Percentiles rank a stretch among this genome's conserved stretches.
phyloP scores from a whole-genome alignment of 2,113 vertebrate species.

The Sinocyclocheilus anophthalmus region DNA sequence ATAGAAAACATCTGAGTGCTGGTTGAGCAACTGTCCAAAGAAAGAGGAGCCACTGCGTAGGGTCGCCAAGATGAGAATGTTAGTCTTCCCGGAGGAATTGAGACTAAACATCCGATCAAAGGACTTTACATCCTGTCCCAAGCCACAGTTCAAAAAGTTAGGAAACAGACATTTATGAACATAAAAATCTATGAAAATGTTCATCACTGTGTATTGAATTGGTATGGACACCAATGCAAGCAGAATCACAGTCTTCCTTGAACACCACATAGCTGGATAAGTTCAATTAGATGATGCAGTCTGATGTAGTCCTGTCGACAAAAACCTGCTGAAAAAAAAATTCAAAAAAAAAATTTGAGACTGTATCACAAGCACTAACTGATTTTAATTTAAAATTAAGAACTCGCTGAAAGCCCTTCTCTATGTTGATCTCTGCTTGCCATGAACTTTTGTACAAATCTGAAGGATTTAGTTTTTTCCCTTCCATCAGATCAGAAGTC shows the following conservation, averaged over 20 bases:
- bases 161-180: slow-evolving; percentile 79
- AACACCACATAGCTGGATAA: slow-evolving; percentile 83
- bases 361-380: too few relatives aligned
- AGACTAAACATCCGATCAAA: slow-evolving; percentile 72
- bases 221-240: slow-evolving; percentile 90
- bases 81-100: slow-evolving; percentile 83
- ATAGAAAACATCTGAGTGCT: slow-evolving; percentile 93
- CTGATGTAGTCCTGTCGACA: slow-evolving; percentile 46
- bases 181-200: slow-evolving; percentile 82
- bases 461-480: too few relatives aligned
- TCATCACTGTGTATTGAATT: slow-evolving; percentile 92
- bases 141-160: slow-evolving; percentile 76
- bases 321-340: slow-evolving; percentile 42
- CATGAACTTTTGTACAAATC: too few relatives aligned
- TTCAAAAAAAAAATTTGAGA: too few relatives aligned
- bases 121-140: slow-evolving; percentile 73
- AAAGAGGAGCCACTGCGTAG: slow-evolving; percentile 92
- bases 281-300: slow-evolving; percentile 76
- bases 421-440: too few relatives aligned
- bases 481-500: too few relatives aligned
- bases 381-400: too few relatives aligned
- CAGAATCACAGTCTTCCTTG: slow-evolving; percentile 94
- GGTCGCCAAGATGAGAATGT: slow-evolving; percentile 92
- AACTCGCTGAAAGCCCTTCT: too few relatives aligned
- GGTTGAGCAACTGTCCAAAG: slow-evolving; percentile 92